Evolutionary conservation across 2,113 vertebrate species (phyloP).

Genomic region (Gallinago media): DNA sequence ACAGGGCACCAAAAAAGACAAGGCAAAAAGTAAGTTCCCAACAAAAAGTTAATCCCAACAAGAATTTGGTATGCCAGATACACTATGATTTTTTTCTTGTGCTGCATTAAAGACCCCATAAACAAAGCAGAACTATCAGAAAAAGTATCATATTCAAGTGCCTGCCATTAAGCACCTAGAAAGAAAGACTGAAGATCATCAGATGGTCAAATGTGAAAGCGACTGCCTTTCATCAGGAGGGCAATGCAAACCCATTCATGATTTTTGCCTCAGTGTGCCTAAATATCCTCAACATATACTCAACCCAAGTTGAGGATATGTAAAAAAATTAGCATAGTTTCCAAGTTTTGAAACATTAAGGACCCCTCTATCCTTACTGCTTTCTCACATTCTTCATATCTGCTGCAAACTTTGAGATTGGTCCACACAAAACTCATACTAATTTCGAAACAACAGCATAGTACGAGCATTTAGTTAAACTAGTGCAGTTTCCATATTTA

Average conservation of each 20-base stretch:
- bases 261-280: not conserved
- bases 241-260: not conserved
- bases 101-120: not conserved
- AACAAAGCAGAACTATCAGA: not conserved
- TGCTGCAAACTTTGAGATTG: not conserved
- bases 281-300: not conserved
- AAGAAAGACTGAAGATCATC: not conserved
- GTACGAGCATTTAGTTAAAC: not conserved
- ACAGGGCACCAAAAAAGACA: not conserved
- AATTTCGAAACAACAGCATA: not conserved
- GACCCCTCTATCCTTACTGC: not conserved
- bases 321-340: not conserved
- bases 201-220: not conserved
- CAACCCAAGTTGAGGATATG: too few relatives aligned
- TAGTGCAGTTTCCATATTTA: not conserved
- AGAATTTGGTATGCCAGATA: too few relatives aligned
- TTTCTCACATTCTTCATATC: not conserved
- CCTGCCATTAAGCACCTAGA: not conserved
- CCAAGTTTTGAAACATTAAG: not conserved
- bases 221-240: not conserved
- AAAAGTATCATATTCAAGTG: not conserved
- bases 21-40: not conserved
- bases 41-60: not conserved
- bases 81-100: not conserved
- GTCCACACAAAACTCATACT: not conserved